phyloP scores from a whole-genome alignment of 1,140 invertebrate species.

The Homalodisca vitripennis region DNA sequence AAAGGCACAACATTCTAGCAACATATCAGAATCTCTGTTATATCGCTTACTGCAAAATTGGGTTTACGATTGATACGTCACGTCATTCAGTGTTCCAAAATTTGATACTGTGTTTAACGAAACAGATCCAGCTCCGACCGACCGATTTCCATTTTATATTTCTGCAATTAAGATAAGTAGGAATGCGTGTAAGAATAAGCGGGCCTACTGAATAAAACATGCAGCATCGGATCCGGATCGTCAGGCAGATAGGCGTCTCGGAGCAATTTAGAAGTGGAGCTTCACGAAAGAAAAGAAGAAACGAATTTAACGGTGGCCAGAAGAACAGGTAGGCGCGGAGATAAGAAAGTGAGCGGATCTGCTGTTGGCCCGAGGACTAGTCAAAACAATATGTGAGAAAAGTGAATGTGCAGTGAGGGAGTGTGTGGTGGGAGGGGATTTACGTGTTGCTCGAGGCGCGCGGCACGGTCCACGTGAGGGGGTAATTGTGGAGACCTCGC shows the following conservation, averaged over 20 bases:
- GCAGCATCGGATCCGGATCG: not conserved
- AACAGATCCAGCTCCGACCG: not conserved
- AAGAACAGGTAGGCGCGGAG: not conserved
- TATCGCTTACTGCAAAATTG: no score
- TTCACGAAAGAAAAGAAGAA: no score
- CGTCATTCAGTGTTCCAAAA: not conserved
- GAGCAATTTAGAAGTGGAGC: no score
- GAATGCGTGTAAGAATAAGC: not conserved
- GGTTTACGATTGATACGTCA: not conserved
- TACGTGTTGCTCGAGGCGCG: not conserved
- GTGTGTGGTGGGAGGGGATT: not conserved
- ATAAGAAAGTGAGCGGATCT: not conserved
- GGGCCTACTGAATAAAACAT: constrained; percentile 15
- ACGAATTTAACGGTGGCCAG: not conserved
- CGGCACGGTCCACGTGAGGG: not conserved
- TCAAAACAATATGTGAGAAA: constrained; percentile 25
- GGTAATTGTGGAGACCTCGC: not conserved
- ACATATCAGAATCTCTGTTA: no score
- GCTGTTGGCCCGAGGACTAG: not conserved
- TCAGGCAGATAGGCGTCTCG: not conserved
- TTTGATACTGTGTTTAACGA: not conserved
- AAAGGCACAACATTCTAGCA: no score
- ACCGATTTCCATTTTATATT: not conserved
- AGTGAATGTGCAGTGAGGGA: not conserved
- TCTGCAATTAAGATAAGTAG: constrained; percentile 16